Evolutionary conservation across 2,888 invertebrate species (phyloP), one percentile per base, ranked within the genome.

Genomic region (Scrobipalpa atriplicella): DNA sequence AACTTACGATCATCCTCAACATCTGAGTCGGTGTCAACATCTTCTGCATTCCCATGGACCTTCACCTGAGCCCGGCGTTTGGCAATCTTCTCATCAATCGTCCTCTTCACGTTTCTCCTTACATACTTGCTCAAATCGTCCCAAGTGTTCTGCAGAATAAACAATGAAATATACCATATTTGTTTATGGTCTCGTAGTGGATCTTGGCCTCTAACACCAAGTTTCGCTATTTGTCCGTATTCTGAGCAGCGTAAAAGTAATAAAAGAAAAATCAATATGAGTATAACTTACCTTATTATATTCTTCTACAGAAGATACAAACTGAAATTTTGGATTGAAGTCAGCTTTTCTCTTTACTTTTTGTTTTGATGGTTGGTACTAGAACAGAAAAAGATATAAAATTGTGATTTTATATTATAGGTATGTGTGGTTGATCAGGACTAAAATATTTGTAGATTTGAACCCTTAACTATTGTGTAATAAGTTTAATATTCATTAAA

Each of bases 351-450:
- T 94, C 69, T 95, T 95, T 47, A 94, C 94, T 73, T 96, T 96
- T 74, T 95, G 94, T 82, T 96, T 96, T 0, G 96, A 95, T 47
- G 97, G 97, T 92, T 98, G 97, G 86, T 96, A 96, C 97, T 97
- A 79, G 70, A 93, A 87, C 58, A 74, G 70, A 70, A 66, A 16
- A 10, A 72, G 70, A 41, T 52, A 19, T 19, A 29, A 29, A 29
- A 29, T 29, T 3, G 5, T 29, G 29, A 29, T 29, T 2, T 3
- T 29, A 29, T 29, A 29, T 3, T 29, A 5, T 29, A 29, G 5
- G 29, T 29, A 29, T 29, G 29, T 29, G n/a, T n/a, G n/a, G n/a
- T n/a, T n/a, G n/a, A n/a, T n/a, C n/a, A n/a, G n/a, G n/a, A n/a
- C n/a, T n/a, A n/a, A n/a, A 29, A 29, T 29, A 29, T 29, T 29